Percentiles rank a stretch among this genome's conserved stretches.
Conservation (phyloP, 2,113 vertebrate species). For the Chionis minor region DNA sequence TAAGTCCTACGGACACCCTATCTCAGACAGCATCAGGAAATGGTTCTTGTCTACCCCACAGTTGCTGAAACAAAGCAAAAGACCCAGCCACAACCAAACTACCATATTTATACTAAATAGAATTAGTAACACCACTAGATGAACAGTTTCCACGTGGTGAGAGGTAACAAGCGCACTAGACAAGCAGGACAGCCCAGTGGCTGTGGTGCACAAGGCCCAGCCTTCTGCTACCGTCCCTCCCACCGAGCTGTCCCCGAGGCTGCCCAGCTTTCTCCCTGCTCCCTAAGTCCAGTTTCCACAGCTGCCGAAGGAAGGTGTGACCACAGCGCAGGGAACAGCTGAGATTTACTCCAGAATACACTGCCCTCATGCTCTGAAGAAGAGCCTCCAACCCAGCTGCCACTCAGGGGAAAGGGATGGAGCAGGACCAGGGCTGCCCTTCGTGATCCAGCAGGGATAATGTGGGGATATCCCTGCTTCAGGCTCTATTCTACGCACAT, state of each 20-base stretch:
- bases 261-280: neutral
- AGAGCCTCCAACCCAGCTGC: neutral
- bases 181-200: neutral
- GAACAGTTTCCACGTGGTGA: neutral
- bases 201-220: neutral
- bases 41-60: neutral
- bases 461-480: neutral
- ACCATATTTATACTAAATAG: neutral
- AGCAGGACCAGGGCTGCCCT: neutral
- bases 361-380: neutral
- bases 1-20: neutral
- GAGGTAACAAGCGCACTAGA: neutral
- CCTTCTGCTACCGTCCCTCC: neutral
- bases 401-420: neutral
- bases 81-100: neutral
- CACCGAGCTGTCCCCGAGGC: neutral
- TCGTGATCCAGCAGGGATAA: neutral
- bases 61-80: neutral
- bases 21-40: neutral
- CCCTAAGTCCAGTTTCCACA: neutral
- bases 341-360: neutral
- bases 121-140: neutral
- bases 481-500: accelerated
- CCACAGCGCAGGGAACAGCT: neutral
- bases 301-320: neutral